Evolutionary conservation across 2,797 vertebrate species (phyloP).

Genomic region (Ptychobarbus kaznakovi): DNA sequence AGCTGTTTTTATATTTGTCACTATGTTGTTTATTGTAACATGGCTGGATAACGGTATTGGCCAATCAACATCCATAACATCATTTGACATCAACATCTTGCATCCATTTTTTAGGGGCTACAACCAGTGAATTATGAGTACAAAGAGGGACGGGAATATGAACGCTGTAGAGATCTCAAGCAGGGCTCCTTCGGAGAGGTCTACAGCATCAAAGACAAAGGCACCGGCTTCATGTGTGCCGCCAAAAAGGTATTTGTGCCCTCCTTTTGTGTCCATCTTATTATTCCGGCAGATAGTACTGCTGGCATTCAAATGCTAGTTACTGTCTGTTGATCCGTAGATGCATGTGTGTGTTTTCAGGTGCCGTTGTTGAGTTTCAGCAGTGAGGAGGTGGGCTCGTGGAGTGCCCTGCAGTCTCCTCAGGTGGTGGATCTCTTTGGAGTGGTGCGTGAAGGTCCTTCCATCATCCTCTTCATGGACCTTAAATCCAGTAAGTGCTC

Average conservation of each 20-base stretch:
- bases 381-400: slow-evolving; percentile 91
- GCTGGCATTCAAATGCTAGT: neutral
- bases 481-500: slow-evolving; percentile 85
- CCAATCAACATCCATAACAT: neutral
- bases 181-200: slow-evolving; percentile 94
- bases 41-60: neutral
- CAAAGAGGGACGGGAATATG: slow-evolving; percentile 88
- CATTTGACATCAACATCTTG: neutral
- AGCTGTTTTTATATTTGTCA: neutral
- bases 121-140: slow-evolving; percentile 91
- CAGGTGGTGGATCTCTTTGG: slow-evolving; percentile 91
- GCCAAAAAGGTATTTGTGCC: slow-evolving; percentile 88
- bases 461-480: slow-evolving; percentile 92
- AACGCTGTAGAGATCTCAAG: slow-evolving; percentile 79
- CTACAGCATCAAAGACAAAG: slow-evolving; percentile 86
- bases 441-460: slow-evolving; percentile 89
- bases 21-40: neutral
- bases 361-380: slow-evolving; percentile 85
- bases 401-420: slow-evolving; percentile 85
- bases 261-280: neutral
- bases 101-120: slow-evolving; percentile 81
- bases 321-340: slow-evolving; percentile 40
- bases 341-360: slow-evolving; percentile 69
- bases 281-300: neutral
- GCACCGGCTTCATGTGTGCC: slow-evolving; percentile 89